Conservation (phyloP, 1,140 invertebrate species). For the Ooceraea biroi region DNA sequence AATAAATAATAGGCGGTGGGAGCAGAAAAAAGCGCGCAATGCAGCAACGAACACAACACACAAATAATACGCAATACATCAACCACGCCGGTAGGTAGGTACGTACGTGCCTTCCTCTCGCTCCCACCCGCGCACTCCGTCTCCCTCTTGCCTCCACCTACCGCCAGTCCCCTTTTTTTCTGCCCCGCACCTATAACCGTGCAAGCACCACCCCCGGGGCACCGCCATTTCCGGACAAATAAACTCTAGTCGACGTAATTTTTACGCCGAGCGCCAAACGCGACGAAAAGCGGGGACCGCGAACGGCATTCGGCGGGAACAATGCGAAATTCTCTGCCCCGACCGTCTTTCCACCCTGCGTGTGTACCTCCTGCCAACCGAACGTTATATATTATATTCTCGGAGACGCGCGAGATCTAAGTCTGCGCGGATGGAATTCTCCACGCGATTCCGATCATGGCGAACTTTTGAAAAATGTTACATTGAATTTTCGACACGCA, state of each 20-base stretch:
- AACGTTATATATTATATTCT: constrained; percentile 1
- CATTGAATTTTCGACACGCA: too few relatives aligned
- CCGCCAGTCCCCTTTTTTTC: constrained; percentile 83
- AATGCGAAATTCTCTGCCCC: constrained; percentile 67
- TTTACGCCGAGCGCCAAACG: constrained; percentile 84
- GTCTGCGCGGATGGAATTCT: not conserved
- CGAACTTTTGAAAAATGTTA: too few relatives aligned
- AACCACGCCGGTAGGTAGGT: constrained; percentile 82
- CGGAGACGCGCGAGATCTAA: not conserved
- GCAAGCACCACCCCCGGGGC: constrained; percentile 84
- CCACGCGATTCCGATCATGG: not conserved
- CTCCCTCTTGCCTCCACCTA: constrained; percentile 76
- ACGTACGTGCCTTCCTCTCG: constrained; percentile 77
- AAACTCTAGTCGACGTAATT: constrained; percentile 87
- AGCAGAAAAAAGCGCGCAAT: constrained; percentile 86
- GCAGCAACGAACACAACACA: constrained; percentile 86
- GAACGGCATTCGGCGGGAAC: constrained; percentile 66
- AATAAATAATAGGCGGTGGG: constrained; percentile 87
- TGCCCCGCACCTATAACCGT: constrained; percentile 83
- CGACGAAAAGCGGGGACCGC: constrained; percentile 84
- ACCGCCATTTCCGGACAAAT: constrained; percentile 86
- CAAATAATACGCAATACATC: constrained; percentile 87
- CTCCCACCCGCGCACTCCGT: constrained; percentile 69
- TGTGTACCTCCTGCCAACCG: not conserved
- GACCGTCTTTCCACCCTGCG: constrained; percentile 8